phyloP scores from a whole-genome alignment of 2,113 vertebrate species.

The Periophthalmodon schlosseri region DNA sequence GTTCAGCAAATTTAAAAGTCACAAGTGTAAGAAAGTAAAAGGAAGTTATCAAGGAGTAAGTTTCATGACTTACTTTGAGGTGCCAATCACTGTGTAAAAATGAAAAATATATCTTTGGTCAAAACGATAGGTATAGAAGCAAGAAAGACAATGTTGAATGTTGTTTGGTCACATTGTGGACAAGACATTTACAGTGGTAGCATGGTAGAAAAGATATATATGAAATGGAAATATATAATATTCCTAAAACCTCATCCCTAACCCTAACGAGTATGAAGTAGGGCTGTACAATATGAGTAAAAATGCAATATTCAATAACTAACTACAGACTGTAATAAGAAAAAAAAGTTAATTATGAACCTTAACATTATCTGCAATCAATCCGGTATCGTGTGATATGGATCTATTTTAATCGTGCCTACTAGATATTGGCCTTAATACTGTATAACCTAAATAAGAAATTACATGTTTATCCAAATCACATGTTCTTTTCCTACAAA shows the following conservation, averaged over 20 bases:
- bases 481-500: not conserved
- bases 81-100: not conserved
- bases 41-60: not conserved
- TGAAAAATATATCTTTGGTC: no score
- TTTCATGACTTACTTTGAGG: not conserved
- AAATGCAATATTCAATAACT: no score
- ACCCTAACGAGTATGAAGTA: no score
- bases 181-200: no score
- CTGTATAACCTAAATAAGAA: not conserved
- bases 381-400: not conserved
- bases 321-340: not conserved
- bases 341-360: no score
- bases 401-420: not conserved
- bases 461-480: not conserved
- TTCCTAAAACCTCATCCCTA: no score
- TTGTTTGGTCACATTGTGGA: no score
- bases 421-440: not conserved
- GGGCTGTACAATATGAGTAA: no score
- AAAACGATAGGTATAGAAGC: no score
- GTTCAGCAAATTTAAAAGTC: constrained; percentile 22
- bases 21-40: constrained; percentile 35
- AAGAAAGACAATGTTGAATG: no score
- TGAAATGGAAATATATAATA: no score
- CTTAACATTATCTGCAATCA: not conserved
- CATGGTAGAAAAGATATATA: no score